Conservation (phyloP, 1,140 invertebrate species). For the Anadara kagoshimensis region DNA sequence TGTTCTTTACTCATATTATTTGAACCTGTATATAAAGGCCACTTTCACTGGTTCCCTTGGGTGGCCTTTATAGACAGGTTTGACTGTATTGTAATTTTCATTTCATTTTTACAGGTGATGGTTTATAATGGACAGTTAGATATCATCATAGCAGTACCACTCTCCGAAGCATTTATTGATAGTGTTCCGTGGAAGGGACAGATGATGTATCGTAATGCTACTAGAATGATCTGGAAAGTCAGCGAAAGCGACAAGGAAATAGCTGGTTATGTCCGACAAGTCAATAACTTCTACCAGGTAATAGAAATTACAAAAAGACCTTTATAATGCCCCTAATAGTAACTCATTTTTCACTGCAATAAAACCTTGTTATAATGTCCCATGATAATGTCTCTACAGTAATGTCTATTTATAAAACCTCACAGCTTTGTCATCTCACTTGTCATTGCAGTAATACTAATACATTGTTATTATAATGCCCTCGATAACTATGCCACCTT, state of each 20-base stretch:
- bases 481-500: not conserved
- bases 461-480: not conserved
- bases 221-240: slow-evolving; percentile 82
- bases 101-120: slow-evolving; percentile 62
- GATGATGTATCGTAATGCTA: slow-evolving; percentile 80
- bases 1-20: too few relatives aligned
- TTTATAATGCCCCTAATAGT: not conserved
- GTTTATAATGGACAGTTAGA: slow-evolving; percentile 89
- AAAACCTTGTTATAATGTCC: not conserved
- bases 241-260: slow-evolving; percentile 77
- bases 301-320: not conserved
- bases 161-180: slow-evolving; percentile 83
- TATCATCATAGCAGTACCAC: slow-evolving; percentile 87
- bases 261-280: slow-evolving; percentile 85
- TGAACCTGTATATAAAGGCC: too few relatives aligned
- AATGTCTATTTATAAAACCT: not conserved
- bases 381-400: not conserved
- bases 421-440: not conserved
- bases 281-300: slow-evolving; percentile 85
- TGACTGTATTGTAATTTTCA: too few relatives aligned
- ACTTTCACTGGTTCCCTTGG: too few relatives aligned
- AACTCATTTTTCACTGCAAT: too few relatives aligned
- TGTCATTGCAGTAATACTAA: not conserved
- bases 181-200: slow-evolving; percentile 81
- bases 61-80: too few relatives aligned